phyloP scores from a whole-genome alignment of 1,140 invertebrate species.

The Achatina immaculata region DNA sequence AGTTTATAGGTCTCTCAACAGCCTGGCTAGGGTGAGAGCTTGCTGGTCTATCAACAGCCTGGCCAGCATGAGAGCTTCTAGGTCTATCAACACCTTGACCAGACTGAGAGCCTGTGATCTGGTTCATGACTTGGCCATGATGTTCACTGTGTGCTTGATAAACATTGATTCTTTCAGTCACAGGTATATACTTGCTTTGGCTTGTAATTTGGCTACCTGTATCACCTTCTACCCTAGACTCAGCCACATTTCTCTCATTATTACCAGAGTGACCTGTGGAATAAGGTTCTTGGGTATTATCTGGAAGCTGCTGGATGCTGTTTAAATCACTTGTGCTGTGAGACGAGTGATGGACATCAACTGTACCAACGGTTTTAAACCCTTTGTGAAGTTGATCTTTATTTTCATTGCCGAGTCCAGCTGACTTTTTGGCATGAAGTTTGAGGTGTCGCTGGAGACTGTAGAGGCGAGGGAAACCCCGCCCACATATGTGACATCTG shows the following conservation, averaged over 20 bases:
- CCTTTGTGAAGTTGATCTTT: neutral
- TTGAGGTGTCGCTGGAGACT: slow-evolving; percentile 34
- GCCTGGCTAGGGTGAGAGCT: no score
- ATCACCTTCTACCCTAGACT: neutral
- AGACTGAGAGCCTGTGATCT: neutral
- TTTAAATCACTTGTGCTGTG: neutral
- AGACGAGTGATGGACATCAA: neutral
- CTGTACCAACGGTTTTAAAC: slow-evolving; percentile 3
- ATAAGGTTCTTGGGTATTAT: neutral
- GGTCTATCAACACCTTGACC: neutral
- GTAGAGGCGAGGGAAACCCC: slow-evolving; percentile 33
- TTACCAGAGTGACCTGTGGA: neutral
- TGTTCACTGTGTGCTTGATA: neutral
- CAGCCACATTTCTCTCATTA: neutral
- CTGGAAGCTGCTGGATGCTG: neutral
- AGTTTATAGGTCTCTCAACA: no score
- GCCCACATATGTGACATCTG: slow-evolving; percentile 27
- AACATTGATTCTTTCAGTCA: neutral
- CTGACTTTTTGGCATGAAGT: slow-evolving; percentile 18
- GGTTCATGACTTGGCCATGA: neutral
- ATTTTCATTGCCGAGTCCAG: neutral
- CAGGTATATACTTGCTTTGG: neutral
- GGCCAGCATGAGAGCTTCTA: no score
- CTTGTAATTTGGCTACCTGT: neutral
- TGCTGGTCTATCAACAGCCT: no score